Evolutionary conservation across 1,140 invertebrate species (phyloP), one percentile per base, ranked within the genome.

Genomic region (Drosophila sechellia): DNA sequence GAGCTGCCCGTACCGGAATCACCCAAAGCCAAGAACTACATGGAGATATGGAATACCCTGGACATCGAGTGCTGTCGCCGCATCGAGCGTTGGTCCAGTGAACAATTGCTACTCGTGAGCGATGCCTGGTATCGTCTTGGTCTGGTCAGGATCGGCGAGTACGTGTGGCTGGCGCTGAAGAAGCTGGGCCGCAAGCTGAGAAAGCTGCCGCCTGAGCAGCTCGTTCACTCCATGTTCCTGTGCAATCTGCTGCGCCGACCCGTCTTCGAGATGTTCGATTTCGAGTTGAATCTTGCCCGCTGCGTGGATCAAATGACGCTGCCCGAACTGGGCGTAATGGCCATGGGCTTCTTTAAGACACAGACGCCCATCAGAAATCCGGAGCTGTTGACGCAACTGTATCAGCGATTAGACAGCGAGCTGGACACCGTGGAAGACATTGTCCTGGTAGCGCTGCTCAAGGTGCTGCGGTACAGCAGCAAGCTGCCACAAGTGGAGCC

Each of bases 261-360:
- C 4, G 61, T 87, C 8, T 80, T 94, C 15, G 91, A 93, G 49
- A 93, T 94, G 90, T 95, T 94, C 60, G 94, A 95, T 55, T 90
- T 94, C 15, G 94, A 95, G 74, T 84, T 91, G 64, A 84, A 83
- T 25, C 58, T 95, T 2, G 80, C 92, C 20, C 73, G 92, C 10
- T 85, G 89, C 57, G 55, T 94, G 4, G 54, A 93, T 11, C 74
- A 93, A 5, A 92, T 95, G 74, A 92, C 79, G 2, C 58, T 93
- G 0, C 90, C 94, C 56, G 95, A 96, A 84, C 39, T 95, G 20
- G 93, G 92, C 12, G 92, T 95, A 8, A 83, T 94, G 55, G 92
- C 93, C 13, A 93, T 95, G 91, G 94, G 93, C 0, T 95, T 94
- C 78, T 95, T 95, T 61, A 95, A 95, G 91, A 94, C 93, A 1